Percentiles rank a stretch among this genome's conserved stretches.
Conservation (phyloP, 2,113 vertebrate species). For the Triplophysa rosa region DNA sequence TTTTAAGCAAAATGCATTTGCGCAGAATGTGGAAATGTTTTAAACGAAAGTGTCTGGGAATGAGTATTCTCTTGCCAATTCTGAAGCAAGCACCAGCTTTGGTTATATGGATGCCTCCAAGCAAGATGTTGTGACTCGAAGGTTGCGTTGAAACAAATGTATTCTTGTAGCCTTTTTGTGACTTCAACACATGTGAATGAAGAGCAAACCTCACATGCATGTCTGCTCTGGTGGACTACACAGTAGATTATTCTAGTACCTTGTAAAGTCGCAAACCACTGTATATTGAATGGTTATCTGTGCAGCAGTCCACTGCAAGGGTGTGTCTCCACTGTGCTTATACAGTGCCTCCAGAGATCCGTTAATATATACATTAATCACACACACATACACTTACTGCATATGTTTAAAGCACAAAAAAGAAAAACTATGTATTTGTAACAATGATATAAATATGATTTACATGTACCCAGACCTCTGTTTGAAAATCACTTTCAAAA, state of each 20-base stretch:
- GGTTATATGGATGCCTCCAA: slow-evolving; percentile 61
- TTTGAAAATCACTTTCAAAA: slow-evolving; percentile 25
- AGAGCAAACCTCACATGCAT: slow-evolving; percentile 58
- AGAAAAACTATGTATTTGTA: slow-evolving; percentile 27
- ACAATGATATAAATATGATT: not conserved
- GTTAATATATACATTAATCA: slow-evolving; percentile 6
- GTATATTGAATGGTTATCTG: slow-evolving; percentile 45
- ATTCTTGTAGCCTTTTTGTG: slow-evolving; percentile 44
- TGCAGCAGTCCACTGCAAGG: slow-evolving; percentile 58
- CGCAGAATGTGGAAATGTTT: slow-evolving; percentile 70
- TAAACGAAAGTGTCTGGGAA: slow-evolving; percentile 58
- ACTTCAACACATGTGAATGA: slow-evolving; percentile 50
- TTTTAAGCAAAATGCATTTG: slow-evolving; percentile 61
- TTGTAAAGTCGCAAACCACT: slow-evolving; percentile 53
- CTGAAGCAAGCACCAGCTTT: slow-evolving; percentile 53
- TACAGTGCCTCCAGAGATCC: slow-evolving; percentile 30
- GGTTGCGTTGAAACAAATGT: slow-evolving; percentile 60
- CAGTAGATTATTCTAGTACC: slow-evolving; percentile 49
- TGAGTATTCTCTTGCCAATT: slow-evolving; percentile 56
- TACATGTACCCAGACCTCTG: slow-evolving; percentile 26
- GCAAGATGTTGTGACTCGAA: slow-evolving; percentile 62
- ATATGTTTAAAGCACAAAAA: slow-evolving; percentile 37
- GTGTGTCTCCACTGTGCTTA: slow-evolving; percentile 56
- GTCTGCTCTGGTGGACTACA: slow-evolving; percentile 53
- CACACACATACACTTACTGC: slow-evolving; percentile 16